Evolutionary conservation across 2,888 invertebrate genomes (phyloP), one percentile per base, ranked within the genome.

Genomic region (Tenthredo amoena): DNA sequence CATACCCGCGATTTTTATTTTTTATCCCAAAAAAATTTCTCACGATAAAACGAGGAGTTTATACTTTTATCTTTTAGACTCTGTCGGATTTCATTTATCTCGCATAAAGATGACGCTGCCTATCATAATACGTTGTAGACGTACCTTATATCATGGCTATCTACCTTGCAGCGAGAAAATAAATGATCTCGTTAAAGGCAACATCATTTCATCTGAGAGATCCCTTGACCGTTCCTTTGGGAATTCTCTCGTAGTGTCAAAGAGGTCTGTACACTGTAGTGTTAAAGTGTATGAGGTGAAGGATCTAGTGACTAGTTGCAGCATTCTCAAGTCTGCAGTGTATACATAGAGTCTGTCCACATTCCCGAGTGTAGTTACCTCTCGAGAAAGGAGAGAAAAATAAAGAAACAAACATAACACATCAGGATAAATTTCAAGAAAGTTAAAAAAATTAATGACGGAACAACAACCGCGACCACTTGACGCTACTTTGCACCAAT

Each of bases 111-210:
- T 55, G 1, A n/a, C 55, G 55, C 6, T 68, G 68, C 12, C 15
- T 31, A 12, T 47, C 47, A 47, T 47, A 47, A 47, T 15, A 47
- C 0, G 47, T 47, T 47, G 15, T 47, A 47, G 47, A 47, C 47
- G 47, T 47, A 47, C 3, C 12, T 47, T 47, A 47, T 47, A 47
- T 47, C 47, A n/a, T 15, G 12, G 43, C 43, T 43, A 43, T 43
- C 43, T 26, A 12, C 21, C 76, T 37, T 26, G 10, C 18, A 40
- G 47, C 26, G 31, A 37, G 31, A 34, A 58, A 79, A 79, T 79
- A 79, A 79, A 79, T 79, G 79, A 79, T 79, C 79, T 79, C 79
- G 79, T 79, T 79, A 58, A 79, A 79, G 31, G 79, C n/a, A 79
- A 79, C 79, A 79, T 58, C 55, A 37, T 79, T 55, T 34, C 34